Evolutionary conservation across 2,888 invertebrate species (phyloP).

Genomic region (Onthophagus sagittarius): DNA sequence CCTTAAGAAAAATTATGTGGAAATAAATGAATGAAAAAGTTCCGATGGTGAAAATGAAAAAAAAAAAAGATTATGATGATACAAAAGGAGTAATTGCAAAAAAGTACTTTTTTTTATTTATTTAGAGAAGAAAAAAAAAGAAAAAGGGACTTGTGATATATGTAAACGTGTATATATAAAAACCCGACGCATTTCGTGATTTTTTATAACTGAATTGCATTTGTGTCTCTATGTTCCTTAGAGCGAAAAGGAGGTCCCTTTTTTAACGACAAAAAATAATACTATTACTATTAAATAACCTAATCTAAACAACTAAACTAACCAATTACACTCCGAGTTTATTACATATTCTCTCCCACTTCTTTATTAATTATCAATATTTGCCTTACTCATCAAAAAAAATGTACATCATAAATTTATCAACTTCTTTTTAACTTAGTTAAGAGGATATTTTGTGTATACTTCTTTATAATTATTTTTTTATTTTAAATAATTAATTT

Average conservation of each 20-base stretch:
- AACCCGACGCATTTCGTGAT: slow-evolving; percentile 45
- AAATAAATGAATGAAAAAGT: slow-evolving; percentile 4
- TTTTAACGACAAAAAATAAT: slow-evolving; percentile 8
- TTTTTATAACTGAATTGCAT: slow-evolving; percentile 46
- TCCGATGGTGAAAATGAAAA: neutral
- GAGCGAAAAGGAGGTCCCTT: slow-evolving; percentile 29
- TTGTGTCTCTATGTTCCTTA: slow-evolving; percentile 37
- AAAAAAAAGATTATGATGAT: neutral
- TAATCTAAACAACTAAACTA: neutral
- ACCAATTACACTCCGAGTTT: slow-evolving; percentile 9
- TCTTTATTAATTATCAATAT: too few species aligned
- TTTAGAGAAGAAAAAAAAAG: slow-evolving; percentile 25
- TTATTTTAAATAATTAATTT: too few species aligned
- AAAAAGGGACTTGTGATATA: slow-evolving; percentile 47
- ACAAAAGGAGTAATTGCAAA: neutral
- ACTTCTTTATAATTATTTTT: too few species aligned
- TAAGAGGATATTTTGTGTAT: too few species aligned
- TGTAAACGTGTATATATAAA: slow-evolving; percentile 42
- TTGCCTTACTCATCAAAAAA: too few species aligned
- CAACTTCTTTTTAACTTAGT: too few species aligned
- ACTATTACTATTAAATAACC: neutral
- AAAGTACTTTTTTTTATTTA: slow-evolving; percentile 31
- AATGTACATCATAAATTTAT: too few species aligned
- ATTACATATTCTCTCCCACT: neutral
- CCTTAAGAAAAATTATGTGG: slow-evolving; percentile 10